Percentiles rank a stretch among this genome's conserved stretches.
Evolutionary conservation across 1,140 invertebrate species (phyloP).

Genomic region (Anoplophora glabripennis): DNA sequence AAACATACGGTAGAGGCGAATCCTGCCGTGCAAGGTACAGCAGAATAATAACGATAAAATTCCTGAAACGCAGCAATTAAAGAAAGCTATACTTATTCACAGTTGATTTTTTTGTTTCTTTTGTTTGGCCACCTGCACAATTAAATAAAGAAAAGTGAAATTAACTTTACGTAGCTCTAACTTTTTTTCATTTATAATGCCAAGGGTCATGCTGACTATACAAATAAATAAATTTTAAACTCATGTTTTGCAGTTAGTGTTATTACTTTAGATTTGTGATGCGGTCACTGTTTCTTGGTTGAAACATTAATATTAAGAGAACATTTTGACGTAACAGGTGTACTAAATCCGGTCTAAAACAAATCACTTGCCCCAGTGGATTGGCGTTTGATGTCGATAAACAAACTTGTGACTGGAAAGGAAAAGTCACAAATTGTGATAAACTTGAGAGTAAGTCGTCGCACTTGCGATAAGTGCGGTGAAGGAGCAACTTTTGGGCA

Average conservation of each 20-base stretch:
- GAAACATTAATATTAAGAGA: conserved; percentile 35
- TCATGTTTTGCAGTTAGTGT: not conserved
- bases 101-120: no score
- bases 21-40: no score
- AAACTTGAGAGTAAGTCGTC: conserved; percentile 89
- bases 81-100: no score
- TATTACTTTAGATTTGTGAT: conserved; percentile 8
- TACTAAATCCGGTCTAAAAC: conserved; percentile 88
- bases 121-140: no score
- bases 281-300: conserved; percentile 46
- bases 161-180: no score
- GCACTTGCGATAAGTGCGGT: conserved; percentile 33
- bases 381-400: conserved; percentile 95
- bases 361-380: conserved; percentile 91
- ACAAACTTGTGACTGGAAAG: conserved; percentile 97
- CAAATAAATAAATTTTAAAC: not conserved
- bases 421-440: conserved; percentile 94
- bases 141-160: no score
- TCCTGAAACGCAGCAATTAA: no score
- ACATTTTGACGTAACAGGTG: conserved; percentile 62
- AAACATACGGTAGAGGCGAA: no score
- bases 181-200: no score
- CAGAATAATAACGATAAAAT: not conserved
- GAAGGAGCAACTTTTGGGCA: conserved; percentile 32
- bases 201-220: not conserved